A percentile compares a stretch with the other conserved stretches of the same genome.
These are phyloP conservation scores for Eremophila alpestris DNA, from an alignment of 2,797 vertebrate species.

Conservation along the genomic window DNA sequence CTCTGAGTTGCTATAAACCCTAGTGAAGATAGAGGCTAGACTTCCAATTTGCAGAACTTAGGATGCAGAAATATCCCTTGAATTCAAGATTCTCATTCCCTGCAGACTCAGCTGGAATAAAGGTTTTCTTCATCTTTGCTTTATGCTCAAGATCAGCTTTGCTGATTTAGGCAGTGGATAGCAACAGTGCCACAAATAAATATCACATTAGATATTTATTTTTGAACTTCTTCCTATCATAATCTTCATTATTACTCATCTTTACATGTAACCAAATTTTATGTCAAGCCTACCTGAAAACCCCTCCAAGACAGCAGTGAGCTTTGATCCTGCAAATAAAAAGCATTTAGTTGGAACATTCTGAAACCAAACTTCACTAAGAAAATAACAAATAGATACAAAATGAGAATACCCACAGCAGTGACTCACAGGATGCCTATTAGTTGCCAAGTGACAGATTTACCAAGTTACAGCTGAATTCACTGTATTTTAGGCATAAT, in stretches of 20 bases:
- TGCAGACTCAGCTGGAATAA: neutral
- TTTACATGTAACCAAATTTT: neutral
- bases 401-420: slow-evolving; percentile 1
- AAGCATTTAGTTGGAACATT: neutral
- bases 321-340: slow-evolving; percentile 20
- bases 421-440: neutral
- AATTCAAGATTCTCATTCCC: neutral
- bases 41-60: neutral
- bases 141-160: neutral
- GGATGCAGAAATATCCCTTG: neutral
- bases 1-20: neutral
- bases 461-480: slow-evolving; percentile 33
- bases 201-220: neutral
- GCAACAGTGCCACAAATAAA: neutral
- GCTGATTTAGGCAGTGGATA: neutral
- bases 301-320: neutral
- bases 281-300: slow-evolving; percentile 13
- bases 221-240: neutral
- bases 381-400: neutral
- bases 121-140: neutral
- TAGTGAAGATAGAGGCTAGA: neutral
- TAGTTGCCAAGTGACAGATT: slow-evolving; percentile 56
- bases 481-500: neutral
- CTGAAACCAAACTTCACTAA: neutral
- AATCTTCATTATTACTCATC: neutral